phyloP scores from a whole-genome alignment of 2,888 invertebrate genomes.

The Drosophila atroscutellata region DNA sequence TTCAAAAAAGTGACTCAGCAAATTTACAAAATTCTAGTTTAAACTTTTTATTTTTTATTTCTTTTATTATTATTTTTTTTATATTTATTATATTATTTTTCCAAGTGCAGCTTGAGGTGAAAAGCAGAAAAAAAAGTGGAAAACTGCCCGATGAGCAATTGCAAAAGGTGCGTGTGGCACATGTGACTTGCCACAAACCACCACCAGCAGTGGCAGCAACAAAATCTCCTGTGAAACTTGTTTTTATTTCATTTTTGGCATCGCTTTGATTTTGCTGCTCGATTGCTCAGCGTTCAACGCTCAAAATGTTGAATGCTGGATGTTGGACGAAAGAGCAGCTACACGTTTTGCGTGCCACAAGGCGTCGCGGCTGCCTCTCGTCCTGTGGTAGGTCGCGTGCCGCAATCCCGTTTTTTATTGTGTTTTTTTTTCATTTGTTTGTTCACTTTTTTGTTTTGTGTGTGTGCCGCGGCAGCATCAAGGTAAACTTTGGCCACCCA shows the following conservation, averaged over 20 bases:
- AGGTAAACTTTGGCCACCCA: slow-evolving; percentile 72
- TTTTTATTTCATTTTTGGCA: slow-evolving; percentile 57
- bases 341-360: slow-evolving; percentile 20
- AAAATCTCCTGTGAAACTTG: slow-evolving; percentile 67
- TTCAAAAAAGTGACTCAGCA: too few species aligned
- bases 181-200: slow-evolving; percentile 72
- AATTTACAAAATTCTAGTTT: too few species aligned
- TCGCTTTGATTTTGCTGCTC: slow-evolving; percentile 77
- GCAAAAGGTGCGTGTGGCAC: slow-evolving; percentile 73
- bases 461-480: slow-evolving; percentile 71
- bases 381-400: slow-evolving; percentile 81
- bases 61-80: not conserved
- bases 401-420: slow-evolving; percentile 75
- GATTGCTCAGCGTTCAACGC: slow-evolving; percentile 62
- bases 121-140: slow-evolving; percentile 28
- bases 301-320: slow-evolving; percentile 33
- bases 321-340: not conserved
- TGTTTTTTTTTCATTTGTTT: slow-evolving; percentile 79
- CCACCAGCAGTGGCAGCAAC: slow-evolving; percentile 53
- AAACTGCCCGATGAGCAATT: slow-evolving; percentile 56
- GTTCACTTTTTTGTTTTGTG: slow-evolving; percentile 51
- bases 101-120: slow-evolving; percentile 70
- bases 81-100: not conserved
- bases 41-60: too few species aligned
- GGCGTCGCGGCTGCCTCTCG: slow-evolving; percentile 30